A percentile compares a stretch with the other conserved stretches of the same genome.
Evolutionary conservation across 2,113 vertebrate genomes (phyloP).

Genomic region (Alethe diademata): DNA sequence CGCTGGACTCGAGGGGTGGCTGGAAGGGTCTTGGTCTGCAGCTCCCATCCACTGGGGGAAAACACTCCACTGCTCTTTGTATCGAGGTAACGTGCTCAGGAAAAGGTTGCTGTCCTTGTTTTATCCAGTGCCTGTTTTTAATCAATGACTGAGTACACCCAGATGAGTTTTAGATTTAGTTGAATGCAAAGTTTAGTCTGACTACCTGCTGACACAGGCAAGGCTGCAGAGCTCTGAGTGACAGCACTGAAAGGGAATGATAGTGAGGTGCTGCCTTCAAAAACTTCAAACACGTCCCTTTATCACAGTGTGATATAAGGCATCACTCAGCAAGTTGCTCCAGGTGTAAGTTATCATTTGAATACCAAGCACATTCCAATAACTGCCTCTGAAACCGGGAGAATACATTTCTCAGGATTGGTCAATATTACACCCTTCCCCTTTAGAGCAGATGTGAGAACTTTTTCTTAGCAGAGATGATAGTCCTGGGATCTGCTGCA

Average conservation of each 20-base stretch:
- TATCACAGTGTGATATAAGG: neutral
- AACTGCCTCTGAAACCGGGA: neutral
- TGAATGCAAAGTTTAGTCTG: neutral
- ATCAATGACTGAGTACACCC: neutral
- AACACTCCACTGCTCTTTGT: neutral
- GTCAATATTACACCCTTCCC: neutral
- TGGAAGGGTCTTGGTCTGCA: neutral
- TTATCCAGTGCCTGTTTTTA: neutral
- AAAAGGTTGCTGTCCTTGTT: neutral
- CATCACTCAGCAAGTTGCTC: slow-evolving; percentile 15
- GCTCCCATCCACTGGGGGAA: neutral
- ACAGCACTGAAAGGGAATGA: neutral
- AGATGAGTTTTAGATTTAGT: neutral
- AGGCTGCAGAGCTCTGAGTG: neutral
- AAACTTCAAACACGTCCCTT: neutral
- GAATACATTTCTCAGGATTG: neutral
- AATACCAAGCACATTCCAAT: slow-evolving; percentile 26
- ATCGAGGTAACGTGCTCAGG: accelerated
- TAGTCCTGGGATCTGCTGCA: neutral
- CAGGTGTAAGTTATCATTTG: neutral
- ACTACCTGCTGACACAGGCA: neutral
- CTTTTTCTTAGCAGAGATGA: neutral
- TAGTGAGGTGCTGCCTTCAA: neutral
- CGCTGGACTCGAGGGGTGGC: accelerated
- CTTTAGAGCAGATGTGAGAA: neutral